phyloP scores from a whole-genome alignment of 2,888 invertebrate species.

The Trachelus troglodyta region DNA sequence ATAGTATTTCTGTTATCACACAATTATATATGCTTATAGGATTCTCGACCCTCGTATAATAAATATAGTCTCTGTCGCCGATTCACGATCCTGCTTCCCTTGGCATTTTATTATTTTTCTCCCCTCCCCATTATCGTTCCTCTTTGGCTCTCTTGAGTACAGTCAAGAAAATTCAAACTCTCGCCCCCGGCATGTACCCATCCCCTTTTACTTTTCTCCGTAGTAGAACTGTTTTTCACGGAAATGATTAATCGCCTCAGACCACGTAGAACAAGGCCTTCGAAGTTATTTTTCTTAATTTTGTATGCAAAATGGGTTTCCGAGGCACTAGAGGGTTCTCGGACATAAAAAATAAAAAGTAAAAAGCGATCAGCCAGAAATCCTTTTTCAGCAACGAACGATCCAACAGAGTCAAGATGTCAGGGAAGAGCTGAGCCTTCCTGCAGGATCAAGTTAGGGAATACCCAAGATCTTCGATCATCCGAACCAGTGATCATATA shows the following conservation, averaged over 20 bases:
- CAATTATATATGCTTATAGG: no score
- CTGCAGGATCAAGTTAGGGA: background rate
- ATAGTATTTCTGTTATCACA: no score
- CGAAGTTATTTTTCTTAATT: constrained; percentile 27
- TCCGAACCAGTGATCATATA: background rate
- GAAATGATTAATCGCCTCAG: constrained; percentile 24
- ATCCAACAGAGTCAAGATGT: background rate
- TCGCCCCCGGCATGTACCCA: background rate
- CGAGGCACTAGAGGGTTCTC: background rate
- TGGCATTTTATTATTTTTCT: background rate
- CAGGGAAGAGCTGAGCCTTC: no score
- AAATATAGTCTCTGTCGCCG: no score
- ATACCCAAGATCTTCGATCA: background rate
- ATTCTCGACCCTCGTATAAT: no score
- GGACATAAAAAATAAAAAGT: background rate
- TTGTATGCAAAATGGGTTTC: constrained; percentile 17
- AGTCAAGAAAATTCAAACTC: background rate
- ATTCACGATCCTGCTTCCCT: background rate
- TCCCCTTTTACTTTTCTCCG: background rate
- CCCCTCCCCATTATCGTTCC: background rate
- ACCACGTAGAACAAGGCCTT: constrained; percentile 6
- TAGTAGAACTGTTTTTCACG: constrained; percentile 2
- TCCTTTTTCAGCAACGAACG: background rate
- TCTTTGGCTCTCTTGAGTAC: background rate
- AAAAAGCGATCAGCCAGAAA: background rate